These are phyloP conservation scores for Oreotrochilus melanogaster DNA, from an alignment of 2,113 vertebrate species.

Conservation along the genomic window DNA sequence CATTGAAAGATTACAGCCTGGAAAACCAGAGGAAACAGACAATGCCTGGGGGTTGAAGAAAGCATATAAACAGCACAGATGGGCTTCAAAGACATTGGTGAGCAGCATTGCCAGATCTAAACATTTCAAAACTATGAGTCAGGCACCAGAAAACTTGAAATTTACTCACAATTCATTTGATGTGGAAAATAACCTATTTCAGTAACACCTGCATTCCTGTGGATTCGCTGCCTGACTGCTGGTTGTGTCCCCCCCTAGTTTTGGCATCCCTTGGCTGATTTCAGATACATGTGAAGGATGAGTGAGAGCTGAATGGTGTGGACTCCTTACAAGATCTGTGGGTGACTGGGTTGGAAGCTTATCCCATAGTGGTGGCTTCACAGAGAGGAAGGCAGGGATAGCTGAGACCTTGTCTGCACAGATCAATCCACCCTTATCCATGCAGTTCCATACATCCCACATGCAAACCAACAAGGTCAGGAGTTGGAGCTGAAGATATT, in stretches of 20 bases:
- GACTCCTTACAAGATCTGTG: not conserved
- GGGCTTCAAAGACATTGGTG: slow-evolving; percentile 49
- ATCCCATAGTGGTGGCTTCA: not conserved
- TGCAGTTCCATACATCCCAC: rapidly evolving
- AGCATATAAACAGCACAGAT: slow-evolving; percentile 41
- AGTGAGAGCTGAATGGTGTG: not conserved
- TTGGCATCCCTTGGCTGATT: not conserved
- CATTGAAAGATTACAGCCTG: slow-evolving; percentile 29
- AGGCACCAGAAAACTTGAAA: slow-evolving; percentile 42
- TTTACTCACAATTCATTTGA: slow-evolving; percentile 48
- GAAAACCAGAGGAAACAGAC: slow-evolving; percentile 54
- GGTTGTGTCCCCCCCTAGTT: not conserved
- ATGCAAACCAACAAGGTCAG: not conserved
- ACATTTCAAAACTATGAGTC: slow-evolving; percentile 59
- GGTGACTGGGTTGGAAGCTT: not conserved
- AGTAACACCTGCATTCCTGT: not conserved
- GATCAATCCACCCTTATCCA: not conserved
- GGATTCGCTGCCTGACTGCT: not conserved
- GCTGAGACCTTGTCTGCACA: not conserved
- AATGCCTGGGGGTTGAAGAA: slow-evolving; percentile 42
- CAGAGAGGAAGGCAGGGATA: not conserved
- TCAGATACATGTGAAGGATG: not conserved
- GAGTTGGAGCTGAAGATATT: not conserved
- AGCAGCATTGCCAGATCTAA: slow-evolving; percentile 19
- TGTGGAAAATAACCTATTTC: slow-evolving; percentile 40